These are phyloP conservation scores for Aricia artaxerxes DNA, from an alignment of 2,888 invertebrate genomes.

Conservation along the genomic window DNA sequence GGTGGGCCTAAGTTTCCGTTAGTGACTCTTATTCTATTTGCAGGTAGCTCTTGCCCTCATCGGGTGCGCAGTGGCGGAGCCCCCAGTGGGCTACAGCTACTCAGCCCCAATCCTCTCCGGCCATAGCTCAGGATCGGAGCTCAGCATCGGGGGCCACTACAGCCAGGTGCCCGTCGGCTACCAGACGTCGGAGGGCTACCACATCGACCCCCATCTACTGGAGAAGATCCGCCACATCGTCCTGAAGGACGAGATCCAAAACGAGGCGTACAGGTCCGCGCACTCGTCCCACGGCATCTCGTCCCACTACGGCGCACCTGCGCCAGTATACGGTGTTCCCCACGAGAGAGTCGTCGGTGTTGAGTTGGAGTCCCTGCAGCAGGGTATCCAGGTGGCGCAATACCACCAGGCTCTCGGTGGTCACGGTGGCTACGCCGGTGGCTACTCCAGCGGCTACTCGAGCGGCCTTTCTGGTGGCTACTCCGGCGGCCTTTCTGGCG, in stretches of 20 bases:
- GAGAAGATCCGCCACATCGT: conserved; percentile 92
- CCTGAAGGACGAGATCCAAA: conserved; percentile 87
- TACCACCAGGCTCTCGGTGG: conserved; percentile 87
- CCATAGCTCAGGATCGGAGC: conserved; percentile 53
- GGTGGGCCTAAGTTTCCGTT: not conserved
- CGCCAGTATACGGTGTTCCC: conserved; percentile 85
- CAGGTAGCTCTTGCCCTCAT: conserved; percentile 86
- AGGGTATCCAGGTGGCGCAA: conserved; percentile 93
- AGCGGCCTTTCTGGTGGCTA: conserved; percentile 57
- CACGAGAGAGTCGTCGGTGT: conserved; percentile 87
- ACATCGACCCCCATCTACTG: conserved; percentile 89
- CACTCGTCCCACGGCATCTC: conserved; percentile 77
- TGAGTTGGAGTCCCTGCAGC: conserved; percentile 91
- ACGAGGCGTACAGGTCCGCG: conserved; percentile 74
- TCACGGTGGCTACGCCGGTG: conserved; percentile 59
- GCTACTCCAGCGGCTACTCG: conserved; percentile 58
- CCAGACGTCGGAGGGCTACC: conserved; percentile 89
- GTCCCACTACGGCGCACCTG: conserved; percentile 85
- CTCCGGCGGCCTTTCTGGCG: conserved; percentile 55
- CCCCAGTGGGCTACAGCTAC: conserved; percentile 86
- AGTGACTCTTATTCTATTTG: conserved; percentile 39
- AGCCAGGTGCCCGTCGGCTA: conserved; percentile 87
- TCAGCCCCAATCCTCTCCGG: conserved; percentile 83
- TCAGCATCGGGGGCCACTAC: conserved; percentile 86
- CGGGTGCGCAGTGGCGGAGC: conserved; percentile 88